Conservation (phyloP, 2,797 vertebrate species). For the Dicrostonyx torquatus region DNA sequence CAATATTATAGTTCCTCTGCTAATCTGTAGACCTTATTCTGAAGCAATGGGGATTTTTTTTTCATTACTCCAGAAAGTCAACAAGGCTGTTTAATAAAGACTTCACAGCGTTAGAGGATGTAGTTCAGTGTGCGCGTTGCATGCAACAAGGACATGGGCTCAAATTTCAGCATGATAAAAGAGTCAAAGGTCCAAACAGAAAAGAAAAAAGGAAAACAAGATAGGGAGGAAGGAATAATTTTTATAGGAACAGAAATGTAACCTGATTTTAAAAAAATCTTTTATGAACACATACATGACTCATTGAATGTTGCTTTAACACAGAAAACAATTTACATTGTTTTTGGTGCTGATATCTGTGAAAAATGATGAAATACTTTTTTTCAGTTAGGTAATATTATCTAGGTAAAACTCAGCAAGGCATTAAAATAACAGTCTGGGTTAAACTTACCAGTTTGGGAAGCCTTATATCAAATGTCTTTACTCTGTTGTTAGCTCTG, state of each 20-base stretch:
- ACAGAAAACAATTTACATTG: constrained; percentile 18
- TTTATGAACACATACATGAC: not conserved
- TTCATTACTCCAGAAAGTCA: constrained; percentile 52
- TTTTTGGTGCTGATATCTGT: constrained; percentile 37
- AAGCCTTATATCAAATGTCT: not conserved
- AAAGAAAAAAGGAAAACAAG: too few species aligned
- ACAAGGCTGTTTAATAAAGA: constrained; percentile 36
- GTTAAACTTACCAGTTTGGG: constrained; percentile 1
- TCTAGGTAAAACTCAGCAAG: constrained; percentile 26
- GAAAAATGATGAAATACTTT: constrained; percentile 34
- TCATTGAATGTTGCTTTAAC: constrained; percentile 5
- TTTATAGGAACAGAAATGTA: constrained; percentile 33
- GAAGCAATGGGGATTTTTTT: constrained; percentile 40
- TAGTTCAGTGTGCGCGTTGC: not conserved
- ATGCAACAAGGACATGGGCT: not conserved
- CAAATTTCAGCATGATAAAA: not conserved
- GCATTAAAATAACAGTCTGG: constrained; percentile 4
- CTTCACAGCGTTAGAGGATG: not conserved
- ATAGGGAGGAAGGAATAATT: not conserved
- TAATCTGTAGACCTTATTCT: constrained; percentile 45
- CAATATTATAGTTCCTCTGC: constrained; percentile 23
- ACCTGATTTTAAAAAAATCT: not conserved
- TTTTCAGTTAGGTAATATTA: not conserved
- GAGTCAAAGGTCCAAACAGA: not conserved
- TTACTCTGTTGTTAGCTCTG: not conserved